phyloP scores from a whole-genome alignment of 2,797 vertebrate species.

The Helarctos malayanus region DNA sequence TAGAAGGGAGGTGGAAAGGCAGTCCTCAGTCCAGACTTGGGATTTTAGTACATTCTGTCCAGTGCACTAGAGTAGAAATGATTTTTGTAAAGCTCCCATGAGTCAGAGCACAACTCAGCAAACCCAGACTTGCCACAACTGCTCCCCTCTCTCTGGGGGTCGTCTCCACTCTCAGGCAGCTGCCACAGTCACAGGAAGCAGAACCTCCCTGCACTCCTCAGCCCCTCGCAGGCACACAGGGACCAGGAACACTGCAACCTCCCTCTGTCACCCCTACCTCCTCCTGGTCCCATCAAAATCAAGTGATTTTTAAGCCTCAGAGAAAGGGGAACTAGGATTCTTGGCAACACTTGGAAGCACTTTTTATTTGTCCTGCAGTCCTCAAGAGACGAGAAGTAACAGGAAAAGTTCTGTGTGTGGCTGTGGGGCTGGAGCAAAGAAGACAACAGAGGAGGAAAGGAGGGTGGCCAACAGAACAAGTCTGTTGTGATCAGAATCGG shows the following conservation, averaged over 20 bases:
- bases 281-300: neutral
- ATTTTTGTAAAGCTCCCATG: neutral
- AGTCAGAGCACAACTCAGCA: neutral
- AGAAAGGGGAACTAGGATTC: neutral
- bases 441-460: neutral
- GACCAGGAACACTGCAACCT: neutral
- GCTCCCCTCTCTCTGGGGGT: rapidly evolving
- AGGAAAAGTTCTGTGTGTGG: no score
- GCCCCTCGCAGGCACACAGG: rapidly evolving
- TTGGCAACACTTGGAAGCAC: neutral
- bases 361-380: neutral
- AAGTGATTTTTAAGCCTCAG: neutral
- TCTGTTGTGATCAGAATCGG: neutral
- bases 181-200: neutral
- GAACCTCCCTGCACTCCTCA: neutral
- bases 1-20: neutral
- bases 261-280: neutral
- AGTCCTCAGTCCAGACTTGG: neutral
- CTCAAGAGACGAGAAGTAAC: neutral
- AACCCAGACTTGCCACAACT: neutral
- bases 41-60: neutral
- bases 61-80: neutral
- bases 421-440: neutral
- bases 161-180: neutral
- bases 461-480: neutral